These are phyloP conservation scores for Octodonta nipae DNA, from an alignment of 2,888 invertebrate species.

Conservation along the genomic window DNA sequence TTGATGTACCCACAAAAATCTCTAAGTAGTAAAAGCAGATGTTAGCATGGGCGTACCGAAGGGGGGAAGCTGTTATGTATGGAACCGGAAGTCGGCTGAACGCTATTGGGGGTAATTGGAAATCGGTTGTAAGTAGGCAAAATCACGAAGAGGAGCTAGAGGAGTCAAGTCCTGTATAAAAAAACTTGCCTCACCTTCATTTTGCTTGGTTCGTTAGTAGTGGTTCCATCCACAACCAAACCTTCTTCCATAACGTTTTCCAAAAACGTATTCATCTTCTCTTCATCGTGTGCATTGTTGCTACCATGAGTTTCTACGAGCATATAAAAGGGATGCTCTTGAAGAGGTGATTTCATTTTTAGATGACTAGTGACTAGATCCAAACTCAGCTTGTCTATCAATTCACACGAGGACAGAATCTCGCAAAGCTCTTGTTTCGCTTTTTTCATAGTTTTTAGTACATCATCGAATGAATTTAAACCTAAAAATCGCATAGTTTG, in stretches of 20 bases:
- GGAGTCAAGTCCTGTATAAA: too few species aligned
- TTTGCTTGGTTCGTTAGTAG: constrained; percentile 71
- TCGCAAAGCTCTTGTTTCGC: constrained; percentile 71
- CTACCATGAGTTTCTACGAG: constrained; percentile 83
- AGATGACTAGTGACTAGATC: constrained; percentile 50
- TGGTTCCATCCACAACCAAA: constrained; percentile 67
- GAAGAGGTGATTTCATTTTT: constrained; percentile 47
- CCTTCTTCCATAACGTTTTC: constrained; percentile 57
- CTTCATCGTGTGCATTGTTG: constrained; percentile 68
- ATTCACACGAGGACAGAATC: constrained; percentile 89
- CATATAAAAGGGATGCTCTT: constrained; percentile 67
- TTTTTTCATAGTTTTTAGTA: constrained; percentile 58
- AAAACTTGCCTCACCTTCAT: too few species aligned
- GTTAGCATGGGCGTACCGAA: too few species aligned
- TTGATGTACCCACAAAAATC: too few species aligned
- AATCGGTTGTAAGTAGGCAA: too few species aligned
- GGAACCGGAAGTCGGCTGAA: too few species aligned
- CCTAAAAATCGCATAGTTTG: constrained; percentile 45
- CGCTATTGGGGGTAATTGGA: too few species aligned
- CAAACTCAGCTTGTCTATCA: constrained; percentile 71
- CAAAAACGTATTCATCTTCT: constrained; percentile 70
- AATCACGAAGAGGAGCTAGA: too few species aligned
- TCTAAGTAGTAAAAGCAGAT: too few species aligned
- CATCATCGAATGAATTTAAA: constrained; percentile 60
- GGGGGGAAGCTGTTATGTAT: too few species aligned